Evolutionary conservation across 1,140 invertebrate genomes (phyloP).

Genomic region (Hesperophylax magnus): DNA sequence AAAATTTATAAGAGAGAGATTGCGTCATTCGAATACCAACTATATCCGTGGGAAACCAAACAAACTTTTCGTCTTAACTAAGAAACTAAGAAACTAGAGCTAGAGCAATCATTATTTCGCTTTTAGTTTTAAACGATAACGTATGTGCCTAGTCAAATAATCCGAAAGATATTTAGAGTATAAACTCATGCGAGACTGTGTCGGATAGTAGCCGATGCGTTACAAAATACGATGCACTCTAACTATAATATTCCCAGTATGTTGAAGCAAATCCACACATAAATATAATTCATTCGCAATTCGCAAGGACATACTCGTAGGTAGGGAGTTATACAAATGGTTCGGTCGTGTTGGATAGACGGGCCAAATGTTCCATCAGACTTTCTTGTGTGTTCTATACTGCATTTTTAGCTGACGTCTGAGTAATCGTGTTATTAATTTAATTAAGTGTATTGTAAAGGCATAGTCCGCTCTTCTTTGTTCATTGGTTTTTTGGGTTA

Average conservation of each 20-base stretch:
- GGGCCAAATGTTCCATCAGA: constrained; percentile 27
- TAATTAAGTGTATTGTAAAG: not conserved
- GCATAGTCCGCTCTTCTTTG: no score
- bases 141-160: not conserved
- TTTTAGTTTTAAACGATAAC: not conserved
- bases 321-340: not conserved
- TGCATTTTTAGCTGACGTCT: constrained; percentile 36
- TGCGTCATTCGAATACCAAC: constrained; percentile 23
- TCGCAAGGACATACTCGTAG: not conserved
- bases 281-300: constrained; percentile 9
- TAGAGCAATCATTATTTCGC: not conserved
- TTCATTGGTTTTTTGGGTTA: no score
- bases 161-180: not conserved
- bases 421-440: constrained; percentile 31
- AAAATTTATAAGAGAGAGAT: not conserved
- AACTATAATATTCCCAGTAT: not conserved
- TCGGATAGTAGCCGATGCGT: not conserved
- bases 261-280: not conserved
- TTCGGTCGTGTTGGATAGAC: not conserved
- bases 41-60: constrained; percentile 28
- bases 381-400: not conserved
- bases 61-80: not conserved
- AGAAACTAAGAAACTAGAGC: constrained; percentile 16
- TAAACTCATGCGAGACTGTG: not conserved
- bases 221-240: constrained; percentile 3